Evolutionary conservation across 1,140 invertebrate species (phyloP), one percentile per base, ranked within the genome.

Genomic region (Drosophila sproati): DNA sequence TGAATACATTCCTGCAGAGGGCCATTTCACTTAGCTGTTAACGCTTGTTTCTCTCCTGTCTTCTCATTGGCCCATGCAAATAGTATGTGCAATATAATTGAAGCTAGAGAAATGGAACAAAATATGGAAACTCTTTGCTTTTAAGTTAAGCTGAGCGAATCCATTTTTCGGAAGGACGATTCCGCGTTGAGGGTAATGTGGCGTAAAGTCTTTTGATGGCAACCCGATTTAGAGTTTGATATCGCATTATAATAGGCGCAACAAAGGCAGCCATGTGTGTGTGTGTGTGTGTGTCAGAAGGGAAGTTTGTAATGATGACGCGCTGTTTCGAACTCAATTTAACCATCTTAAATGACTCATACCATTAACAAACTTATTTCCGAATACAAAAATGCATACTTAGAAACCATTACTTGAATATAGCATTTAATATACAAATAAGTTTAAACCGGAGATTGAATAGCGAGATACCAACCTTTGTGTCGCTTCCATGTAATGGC

Each of bases 401-500:
- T 1, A 20, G 20, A 20, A 20, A 20, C 20, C 20, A 20, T 20
- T 20, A 20, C 20, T 20, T 20, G 20, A 20, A 20, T 20, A 20
- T 20, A 20, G 20, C 20, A 20, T 20, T 20, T 20, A 20, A 70
- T 45, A 55, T 12, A 5, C 48, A 70, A 8, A 70, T 12, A 12
- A 12, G 12, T 12, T 12, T 12, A 12, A 12, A 12, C 12, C 12
- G 12, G 12, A 12, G 12, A 0, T 12, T 12, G 12, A 12, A 12
- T 12, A 12, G 12, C 12, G 12, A 12, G 12, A 12, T 73, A 47
- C 63, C 48, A 2, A 0, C 10, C 0, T 37, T 6, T 31, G 20
- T 94, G 94, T 10, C 94, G 97, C 48, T 96, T 97, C 85, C 93
- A 96, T 73, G 95, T 97, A 54, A 97, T 97, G 3, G 94, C 98